Evolutionary conservation across 2,797 vertebrate species (phyloP), one percentile per base, ranked within the genome.

Genomic region (Lophius americanus): DNA sequence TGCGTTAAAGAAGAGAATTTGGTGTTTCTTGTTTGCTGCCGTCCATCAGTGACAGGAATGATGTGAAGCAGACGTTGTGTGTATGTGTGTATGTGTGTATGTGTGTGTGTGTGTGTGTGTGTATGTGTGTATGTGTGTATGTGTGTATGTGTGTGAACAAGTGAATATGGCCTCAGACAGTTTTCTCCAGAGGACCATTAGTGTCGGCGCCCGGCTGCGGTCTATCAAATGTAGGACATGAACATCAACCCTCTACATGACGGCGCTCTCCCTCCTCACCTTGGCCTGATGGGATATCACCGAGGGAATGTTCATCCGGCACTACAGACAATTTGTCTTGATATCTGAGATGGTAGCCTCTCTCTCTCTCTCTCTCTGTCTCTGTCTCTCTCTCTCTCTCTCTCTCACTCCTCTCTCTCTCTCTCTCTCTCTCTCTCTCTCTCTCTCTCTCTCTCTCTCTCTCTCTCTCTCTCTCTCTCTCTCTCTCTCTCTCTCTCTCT

Each of bases 291-390:
- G 78, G 78, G 81, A 73, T 72, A 75, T 81, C 86, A 69, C 85
- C 60, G 43, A 64, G 71, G 77, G 75, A 74, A 74, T 72, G 84
- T 61, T 74, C 73, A 75, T 76, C 76, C 43, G 77, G 73, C 53
- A 54, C 63, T 52, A 70, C 64, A 81, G 81, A 79, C 77, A 55
- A 88, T 88, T 86, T 87, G 73, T 89, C 88, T 84, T 70, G 65
- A 76, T 87, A 65, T 73, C 73, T 2, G 39, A 54, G 70, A 70
- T 56, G 33, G 49, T 43, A 52, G 13, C 67, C 77, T 63, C 60
- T 74, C 56, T 51, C 57, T 64, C 46, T 53, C 60, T 44, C 41
- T 38, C 44, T 68, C 60, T 51, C 68, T 53, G 61, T 57, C 53
- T 38, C 13, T n/a, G n/a, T 74, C 56, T 51, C 57, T 64, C 44